phyloP scores from a whole-genome alignment of 2,797 vertebrate genomes.

The Galaxias olidus region DNA sequence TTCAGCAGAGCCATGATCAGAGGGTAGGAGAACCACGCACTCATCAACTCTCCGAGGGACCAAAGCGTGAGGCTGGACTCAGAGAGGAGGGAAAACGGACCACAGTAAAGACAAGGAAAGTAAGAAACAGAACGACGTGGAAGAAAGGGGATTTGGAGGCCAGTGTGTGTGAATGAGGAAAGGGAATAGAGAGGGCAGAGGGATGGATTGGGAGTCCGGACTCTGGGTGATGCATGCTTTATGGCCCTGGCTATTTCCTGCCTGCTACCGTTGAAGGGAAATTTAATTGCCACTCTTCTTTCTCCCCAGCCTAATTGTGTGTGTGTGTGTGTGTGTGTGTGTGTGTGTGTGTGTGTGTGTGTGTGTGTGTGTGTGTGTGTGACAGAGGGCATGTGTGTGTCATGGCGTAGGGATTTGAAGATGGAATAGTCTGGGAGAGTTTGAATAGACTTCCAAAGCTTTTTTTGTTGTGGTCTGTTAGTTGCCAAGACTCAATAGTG shows the following conservation, averaged over 20 bases:
- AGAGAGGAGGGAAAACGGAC: constrained; percentile 33
- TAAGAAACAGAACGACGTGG: constrained; percentile 49
- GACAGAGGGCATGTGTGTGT: constrained; percentile 31
- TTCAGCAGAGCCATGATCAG: constrained; percentile 64
- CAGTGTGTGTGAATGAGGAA: constrained; percentile 49
- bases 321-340: constrained; percentile 7
- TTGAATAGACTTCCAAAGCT: not conserved
- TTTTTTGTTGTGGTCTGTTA: constrained; percentile 4
- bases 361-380: constrained; percentile 24
- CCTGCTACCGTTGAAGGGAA: constrained; percentile 53
- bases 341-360: constrained; percentile 17
- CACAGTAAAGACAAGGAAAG: no score
- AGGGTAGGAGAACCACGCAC: constrained; percentile 59
- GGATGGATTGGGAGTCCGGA: constrained; percentile 65
- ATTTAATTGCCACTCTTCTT: constrained; percentile 64
- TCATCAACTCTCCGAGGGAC: constrained; percentile 64
- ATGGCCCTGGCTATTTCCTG: constrained; percentile 55
- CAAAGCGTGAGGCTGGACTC: constrained; percentile 48
- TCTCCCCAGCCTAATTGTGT: constrained; percentile 17
- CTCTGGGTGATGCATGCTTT: constrained; percentile 50
- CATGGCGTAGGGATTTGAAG: not conserved
- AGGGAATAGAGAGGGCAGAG: constrained; percentile 47
- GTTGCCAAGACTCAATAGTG: constrained; percentile 4
- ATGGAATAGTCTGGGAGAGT: not conserved
- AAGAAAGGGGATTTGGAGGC: constrained; percentile 64